These are phyloP conservation scores for Cyclophora punctaria DNA, from an alignment of 2,888 invertebrate species.

Conservation along the genomic window DNA sequence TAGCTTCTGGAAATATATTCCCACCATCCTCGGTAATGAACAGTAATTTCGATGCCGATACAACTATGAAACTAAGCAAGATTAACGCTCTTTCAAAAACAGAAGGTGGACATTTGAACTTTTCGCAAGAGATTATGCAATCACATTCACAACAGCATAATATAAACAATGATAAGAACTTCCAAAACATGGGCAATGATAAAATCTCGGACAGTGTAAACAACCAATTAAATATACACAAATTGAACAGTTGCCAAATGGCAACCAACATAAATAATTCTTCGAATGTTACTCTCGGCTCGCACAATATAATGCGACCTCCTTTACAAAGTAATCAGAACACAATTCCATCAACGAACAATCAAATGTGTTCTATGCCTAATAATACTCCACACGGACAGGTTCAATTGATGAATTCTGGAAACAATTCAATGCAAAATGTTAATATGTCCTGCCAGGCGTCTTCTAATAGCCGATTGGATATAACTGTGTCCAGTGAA, in stretches of 20 bases:
- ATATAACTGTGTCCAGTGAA: conserved; percentile 45
- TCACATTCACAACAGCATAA: conserved; percentile 61
- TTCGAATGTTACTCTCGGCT: conserved; percentile 62
- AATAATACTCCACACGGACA: conserved; percentile 52
- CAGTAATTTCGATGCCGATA: conserved; percentile 63
- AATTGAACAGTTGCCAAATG: conserved; percentile 64
- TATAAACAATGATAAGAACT: conserved; percentile 58
- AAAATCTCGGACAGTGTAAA: conserved; percentile 53
- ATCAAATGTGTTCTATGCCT: conserved; percentile 59
- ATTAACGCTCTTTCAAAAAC: conserved; percentile 65
- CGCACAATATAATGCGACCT: conserved; percentile 56
- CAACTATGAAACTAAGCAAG: conserved; percentile 63
- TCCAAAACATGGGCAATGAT: conserved; percentile 63
- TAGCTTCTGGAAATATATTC: conserved; percentile 65
- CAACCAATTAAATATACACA: conserved; percentile 58
- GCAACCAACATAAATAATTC: conserved; percentile 46
- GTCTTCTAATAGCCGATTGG: conserved; percentile 49
- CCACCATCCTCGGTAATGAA: conserved; percentile 55
- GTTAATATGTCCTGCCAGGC: conserved; percentile 64
- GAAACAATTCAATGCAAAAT: conserved; percentile 58
- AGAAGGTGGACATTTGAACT: conserved; percentile 65
- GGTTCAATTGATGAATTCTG: conserved; percentile 57
- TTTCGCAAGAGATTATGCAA: conserved; percentile 67
- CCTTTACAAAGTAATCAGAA: conserved; percentile 57
- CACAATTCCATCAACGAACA: conserved; percentile 45